These are phyloP conservation scores for Spisula subtruncata DNA, from an alignment of 2,888 invertebrate species.

Conservation along the genomic window DNA sequence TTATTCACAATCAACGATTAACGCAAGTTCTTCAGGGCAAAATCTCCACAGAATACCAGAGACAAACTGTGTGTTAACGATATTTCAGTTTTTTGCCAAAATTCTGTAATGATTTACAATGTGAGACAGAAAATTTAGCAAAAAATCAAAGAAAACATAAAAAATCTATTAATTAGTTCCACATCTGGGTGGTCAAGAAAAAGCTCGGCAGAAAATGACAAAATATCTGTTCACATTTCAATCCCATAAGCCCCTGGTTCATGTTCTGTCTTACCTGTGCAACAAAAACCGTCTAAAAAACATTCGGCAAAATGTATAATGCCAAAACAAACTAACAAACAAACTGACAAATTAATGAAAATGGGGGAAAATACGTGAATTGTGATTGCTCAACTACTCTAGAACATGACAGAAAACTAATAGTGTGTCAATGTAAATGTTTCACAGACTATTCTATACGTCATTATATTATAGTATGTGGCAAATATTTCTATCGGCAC, in stretches of 20 bases:
- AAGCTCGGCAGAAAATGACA: background rate
- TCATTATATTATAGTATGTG: too few species aligned
- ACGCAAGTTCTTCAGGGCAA: too few species aligned
- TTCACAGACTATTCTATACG: background rate
- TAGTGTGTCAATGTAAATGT: background rate
- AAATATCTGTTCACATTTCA: background rate
- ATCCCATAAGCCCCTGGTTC: background rate
- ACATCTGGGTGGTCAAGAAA: conserved; percentile 21
- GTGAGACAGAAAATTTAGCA: background rate
- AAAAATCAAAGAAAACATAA: background rate
- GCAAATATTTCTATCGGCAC: too few species aligned
- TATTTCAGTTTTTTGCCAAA: background rate
- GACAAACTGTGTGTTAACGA: background rate
- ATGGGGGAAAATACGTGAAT: background rate
- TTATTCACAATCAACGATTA: too few species aligned
- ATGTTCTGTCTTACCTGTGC: background rate
- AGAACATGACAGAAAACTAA: background rate
- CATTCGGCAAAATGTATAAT: background rate
- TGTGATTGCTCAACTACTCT: background rate
- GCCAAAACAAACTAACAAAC: background rate
- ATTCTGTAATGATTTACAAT: background rate
- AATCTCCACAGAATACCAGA: background rate
- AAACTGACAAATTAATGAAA: background rate
- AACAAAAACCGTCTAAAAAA: background rate
- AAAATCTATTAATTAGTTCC: background rate